Conservation (phyloP, 2,888 invertebrate species). For the Priocnemis perturbator region DNA sequence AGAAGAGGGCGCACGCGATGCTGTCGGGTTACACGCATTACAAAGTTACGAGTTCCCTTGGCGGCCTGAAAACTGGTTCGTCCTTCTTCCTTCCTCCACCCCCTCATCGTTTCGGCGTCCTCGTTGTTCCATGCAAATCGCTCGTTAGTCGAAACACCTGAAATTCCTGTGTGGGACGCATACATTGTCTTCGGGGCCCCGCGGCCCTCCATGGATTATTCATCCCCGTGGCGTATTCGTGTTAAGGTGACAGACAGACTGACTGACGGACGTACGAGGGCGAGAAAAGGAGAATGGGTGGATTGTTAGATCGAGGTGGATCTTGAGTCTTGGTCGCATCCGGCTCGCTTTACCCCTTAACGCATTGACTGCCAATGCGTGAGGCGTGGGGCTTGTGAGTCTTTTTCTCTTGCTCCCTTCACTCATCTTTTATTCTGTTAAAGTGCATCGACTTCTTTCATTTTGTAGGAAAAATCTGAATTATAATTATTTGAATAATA, state of each 20-base stretch:
- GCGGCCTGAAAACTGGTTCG: slow-evolving; percentile 48
- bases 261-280: slow-evolving; percentile 31
- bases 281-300: slow-evolving; percentile 3
- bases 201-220: slow-evolving; percentile 66
- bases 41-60: slow-evolving; percentile 49
- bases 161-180: slow-evolving; percentile 60
- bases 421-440: too few species aligned
- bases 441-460: too few species aligned
- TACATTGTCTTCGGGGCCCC: slow-evolving; percentile 52
- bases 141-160: slow-evolving; percentile 65
- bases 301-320: too few species aligned
- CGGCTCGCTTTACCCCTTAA: too few species aligned
- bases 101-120: slow-evolving; percentile 30
- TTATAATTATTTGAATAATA: too few species aligned
- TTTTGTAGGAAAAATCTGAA: too few species aligned
- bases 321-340: slow-evolving; percentile 3
- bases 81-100: slow-evolving; percentile 28
- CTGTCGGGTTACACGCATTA: slow-evolving; percentile 48
- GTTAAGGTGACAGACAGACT: slow-evolving; percentile 43
- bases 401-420: too few species aligned
- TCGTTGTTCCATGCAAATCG: slow-evolving; percentile 66
- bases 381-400: too few species aligned
- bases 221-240: slow-evolving; percentile 52
- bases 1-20: slow-evolving; percentile 16
- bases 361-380: slow-evolving; percentile 12